Evolutionary conservation across 2,888 invertebrate species (phyloP).

Genomic region (Emmelina monodactyla): DNA sequence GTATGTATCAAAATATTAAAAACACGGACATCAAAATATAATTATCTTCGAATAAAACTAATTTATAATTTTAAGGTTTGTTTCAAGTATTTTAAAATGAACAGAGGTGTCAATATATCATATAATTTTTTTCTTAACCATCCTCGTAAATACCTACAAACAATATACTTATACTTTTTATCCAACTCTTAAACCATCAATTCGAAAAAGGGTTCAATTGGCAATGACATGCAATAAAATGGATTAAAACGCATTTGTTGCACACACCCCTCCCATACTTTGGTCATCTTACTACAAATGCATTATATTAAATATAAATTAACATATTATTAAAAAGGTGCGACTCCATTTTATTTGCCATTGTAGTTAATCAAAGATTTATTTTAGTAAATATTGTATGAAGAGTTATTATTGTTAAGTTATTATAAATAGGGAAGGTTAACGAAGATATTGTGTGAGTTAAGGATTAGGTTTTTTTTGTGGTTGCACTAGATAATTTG

Average conservation of each 20-base stretch:
- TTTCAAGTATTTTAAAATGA: no score
- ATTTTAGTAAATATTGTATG: slow-evolving; percentile 46
- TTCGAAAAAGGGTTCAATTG: no score
- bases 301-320: slow-evolving; percentile 61
- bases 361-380: slow-evolving; percentile 49
- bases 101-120: no score
- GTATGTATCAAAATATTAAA: no score
- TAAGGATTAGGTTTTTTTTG: background rate
- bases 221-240: slow-evolving; percentile 59
- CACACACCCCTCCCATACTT: slow-evolving; percentile 17
- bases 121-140: no score
- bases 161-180: no score
- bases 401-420: background rate
- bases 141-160: no score
- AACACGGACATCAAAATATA: no score
- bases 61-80: no score
- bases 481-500: no score
- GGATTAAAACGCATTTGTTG: slow-evolving; percentile 52
- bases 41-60: no score
- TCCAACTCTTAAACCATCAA: no score
- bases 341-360: slow-evolving; percentile 35
- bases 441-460: slow-evolving; percentile 1
- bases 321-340: slow-evolving; percentile 54
- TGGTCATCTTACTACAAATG: slow-evolving; percentile 38
- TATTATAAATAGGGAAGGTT: background rate